These are phyloP conservation scores for Pteruthius melanotis DNA, from an alignment of 2,113 vertebrate species.

Conservation along the genomic window DNA sequence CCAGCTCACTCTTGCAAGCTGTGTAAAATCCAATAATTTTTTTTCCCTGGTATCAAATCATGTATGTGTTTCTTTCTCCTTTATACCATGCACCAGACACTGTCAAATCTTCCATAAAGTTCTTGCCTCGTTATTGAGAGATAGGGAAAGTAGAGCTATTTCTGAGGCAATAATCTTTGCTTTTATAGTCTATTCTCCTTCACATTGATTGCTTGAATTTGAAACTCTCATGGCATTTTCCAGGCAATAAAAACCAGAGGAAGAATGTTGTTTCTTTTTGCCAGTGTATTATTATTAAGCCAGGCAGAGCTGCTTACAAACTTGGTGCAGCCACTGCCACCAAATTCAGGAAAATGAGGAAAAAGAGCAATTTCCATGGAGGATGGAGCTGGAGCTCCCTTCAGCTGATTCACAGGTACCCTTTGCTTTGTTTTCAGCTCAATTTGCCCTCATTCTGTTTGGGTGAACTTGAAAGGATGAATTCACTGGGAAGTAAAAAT, in stretches of 20 bases:
- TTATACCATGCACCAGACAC: background rate
- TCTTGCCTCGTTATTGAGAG: slow-evolving; percentile 33
- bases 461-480: background rate
- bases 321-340: background rate
- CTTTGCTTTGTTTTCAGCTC: background rate
- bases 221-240: slow-evolving; percentile 46
- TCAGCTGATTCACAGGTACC: background rate
- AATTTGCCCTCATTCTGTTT: background rate
- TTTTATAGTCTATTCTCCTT: slow-evolving; percentile 55
- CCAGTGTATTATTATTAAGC: background rate
- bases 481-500: background rate
- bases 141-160: slow-evolving; percentile 45
- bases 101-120: slow-evolving; percentile 19
- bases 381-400: background rate
- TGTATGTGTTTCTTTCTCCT: background rate
- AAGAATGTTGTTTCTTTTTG: slow-evolving; percentile 10
- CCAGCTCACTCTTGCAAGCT: background rate
- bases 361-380: background rate
- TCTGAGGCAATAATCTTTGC: slow-evolving; percentile 62
- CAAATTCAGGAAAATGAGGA: background rate
- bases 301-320: slow-evolving; percentile 2
- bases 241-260: slow-evolving; percentile 53
- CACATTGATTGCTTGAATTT: slow-evolving; percentile 45
- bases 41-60: background rate
- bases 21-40: background rate